These are phyloP conservation scores for Lophius americanus DNA, from an alignment of 2,797 vertebrate genomes.

Conservation along the genomic window DNA sequence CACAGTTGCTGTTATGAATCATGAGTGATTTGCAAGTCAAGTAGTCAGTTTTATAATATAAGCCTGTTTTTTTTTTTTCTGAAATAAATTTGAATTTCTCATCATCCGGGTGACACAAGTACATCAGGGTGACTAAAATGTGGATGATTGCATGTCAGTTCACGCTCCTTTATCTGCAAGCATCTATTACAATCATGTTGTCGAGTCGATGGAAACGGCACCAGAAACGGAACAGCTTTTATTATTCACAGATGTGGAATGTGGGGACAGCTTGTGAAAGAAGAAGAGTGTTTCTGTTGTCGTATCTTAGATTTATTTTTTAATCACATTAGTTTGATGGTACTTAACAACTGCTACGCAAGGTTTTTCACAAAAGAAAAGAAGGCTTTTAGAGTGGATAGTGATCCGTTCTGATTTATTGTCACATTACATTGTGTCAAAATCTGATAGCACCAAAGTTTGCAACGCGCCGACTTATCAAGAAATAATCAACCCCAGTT, in stretches of 20 bases:
- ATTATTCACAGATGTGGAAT: conserved; percentile 55
- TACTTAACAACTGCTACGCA: conserved; percentile 28
- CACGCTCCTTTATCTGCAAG: conserved; percentile 69
- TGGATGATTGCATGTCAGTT: conserved; percentile 73
- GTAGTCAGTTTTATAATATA: conserved; percentile 66
- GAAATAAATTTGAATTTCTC: conserved; percentile 70
- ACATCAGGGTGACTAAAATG: conserved; percentile 67
- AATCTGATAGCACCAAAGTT: conserved; percentile 49
- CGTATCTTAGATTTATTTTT: conserved; percentile 16
- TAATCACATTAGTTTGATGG: conserved; percentile 25
- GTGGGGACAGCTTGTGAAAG: conserved; percentile 51
- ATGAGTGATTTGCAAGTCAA: conserved; percentile 79
- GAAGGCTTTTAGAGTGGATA: conserved; percentile 22
- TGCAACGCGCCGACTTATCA: conserved; percentile 48
- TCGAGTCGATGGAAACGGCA: conserved; percentile 57
- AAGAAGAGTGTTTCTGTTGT: conserved; percentile 29
- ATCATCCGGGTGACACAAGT: conserved; percentile 66
- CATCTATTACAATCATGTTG: conserved; percentile 65
- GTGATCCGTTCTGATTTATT: conserved; percentile 32
- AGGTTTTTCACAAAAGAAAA: conserved; percentile 29
- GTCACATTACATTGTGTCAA: conserved; percentile 22
- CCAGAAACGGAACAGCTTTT: conserved; percentile 64
- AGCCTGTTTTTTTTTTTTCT: conserved; percentile 63
- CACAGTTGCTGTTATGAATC: conserved; percentile 62
- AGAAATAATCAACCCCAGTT: conserved; percentile 58